A percentile compares a stretch with the other conserved stretches of the same genome.
Conservation (phyloP, 2,888 invertebrate genomes). For the Drosophila leonis region DNA sequence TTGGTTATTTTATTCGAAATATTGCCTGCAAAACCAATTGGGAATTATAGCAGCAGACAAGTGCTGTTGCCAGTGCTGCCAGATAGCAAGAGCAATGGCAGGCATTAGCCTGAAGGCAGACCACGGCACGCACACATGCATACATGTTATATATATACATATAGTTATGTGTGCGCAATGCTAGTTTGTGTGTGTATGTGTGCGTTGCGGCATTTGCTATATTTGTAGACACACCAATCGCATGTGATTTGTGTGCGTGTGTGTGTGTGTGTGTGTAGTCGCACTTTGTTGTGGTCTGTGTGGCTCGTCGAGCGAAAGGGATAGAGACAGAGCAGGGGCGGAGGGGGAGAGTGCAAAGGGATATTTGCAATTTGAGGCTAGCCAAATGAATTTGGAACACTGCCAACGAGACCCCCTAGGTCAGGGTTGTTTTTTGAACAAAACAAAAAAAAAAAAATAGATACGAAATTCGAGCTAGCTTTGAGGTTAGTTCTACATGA, state of each 20-base stretch:
- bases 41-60: not conserved
- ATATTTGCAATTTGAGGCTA: constrained; percentile 50
- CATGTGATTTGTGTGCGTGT: constrained; percentile 19
- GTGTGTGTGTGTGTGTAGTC: constrained; percentile 27
- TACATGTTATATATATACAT: not conserved
- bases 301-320: constrained; percentile 18
- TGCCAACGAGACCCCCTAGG: constrained; percentile 54
- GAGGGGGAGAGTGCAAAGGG: constrained; percentile 30
- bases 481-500: constrained; percentile 17
- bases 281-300: constrained; percentile 63
- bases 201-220: not conserved
- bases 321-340: not conserved
- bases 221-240: constrained; percentile 3
- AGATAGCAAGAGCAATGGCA: constrained; percentile 3
- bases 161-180: not conserved
- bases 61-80: constrained; percentile 15
- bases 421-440: constrained; percentile 51
- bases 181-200: not conserved
- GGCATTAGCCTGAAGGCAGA: not conserved
- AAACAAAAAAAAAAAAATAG: not conserved
- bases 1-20: not conserved
- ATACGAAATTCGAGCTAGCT: not conserved
- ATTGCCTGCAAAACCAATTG: not conserved
- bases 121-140: constrained; percentile 10
- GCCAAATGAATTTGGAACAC: constrained; percentile 55